Percentiles rank a stretch among this genome's conserved stretches.
phyloP scores from a whole-genome alignment of 2,888 invertebrate genomes.

The Anthophora plumipes region DNA sequence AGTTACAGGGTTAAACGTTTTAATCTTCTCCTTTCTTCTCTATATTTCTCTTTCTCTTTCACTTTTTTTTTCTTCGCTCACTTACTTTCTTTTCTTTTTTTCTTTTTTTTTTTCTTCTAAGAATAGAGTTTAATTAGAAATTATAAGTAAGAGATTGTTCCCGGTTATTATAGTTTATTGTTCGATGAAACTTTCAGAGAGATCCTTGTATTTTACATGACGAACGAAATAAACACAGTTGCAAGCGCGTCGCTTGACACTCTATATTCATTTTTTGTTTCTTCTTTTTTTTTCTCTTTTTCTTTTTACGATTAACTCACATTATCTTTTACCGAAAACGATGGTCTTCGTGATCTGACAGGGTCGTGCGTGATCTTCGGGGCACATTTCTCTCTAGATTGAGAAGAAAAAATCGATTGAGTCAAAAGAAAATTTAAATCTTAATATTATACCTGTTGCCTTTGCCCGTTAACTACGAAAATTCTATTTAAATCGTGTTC shows the following conservation, averaged over 20 bases:
- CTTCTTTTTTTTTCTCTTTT: too few species aligned
- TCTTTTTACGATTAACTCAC: conserved; percentile 19
- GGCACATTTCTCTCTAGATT: neutral
- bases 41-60: neutral
- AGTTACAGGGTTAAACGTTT: neutral
- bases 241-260: conserved; percentile 14
- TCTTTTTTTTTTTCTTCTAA: neutral
- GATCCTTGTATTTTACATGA: conserved; percentile 26
- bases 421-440: neutral
- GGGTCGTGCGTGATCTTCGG: conserved; percentile 28
- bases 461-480: neutral
- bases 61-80: too few species aligned
- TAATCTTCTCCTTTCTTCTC: neutral
- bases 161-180: neutral
- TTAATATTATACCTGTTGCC: neutral
- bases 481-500: neutral
- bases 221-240: conserved; percentile 34
- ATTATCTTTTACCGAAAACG: conserved; percentile 25
- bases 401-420: neutral
- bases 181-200: conserved; percentile 5
- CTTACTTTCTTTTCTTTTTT: neutral
- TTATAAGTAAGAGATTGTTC: conserved; percentile 4
- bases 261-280: neutral
- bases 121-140: neutral
- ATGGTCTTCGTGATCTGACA: conserved; percentile 7